Evolutionary conservation across 2,113 vertebrate species (phyloP).

Genomic region (Eurypyga helias): DNA sequence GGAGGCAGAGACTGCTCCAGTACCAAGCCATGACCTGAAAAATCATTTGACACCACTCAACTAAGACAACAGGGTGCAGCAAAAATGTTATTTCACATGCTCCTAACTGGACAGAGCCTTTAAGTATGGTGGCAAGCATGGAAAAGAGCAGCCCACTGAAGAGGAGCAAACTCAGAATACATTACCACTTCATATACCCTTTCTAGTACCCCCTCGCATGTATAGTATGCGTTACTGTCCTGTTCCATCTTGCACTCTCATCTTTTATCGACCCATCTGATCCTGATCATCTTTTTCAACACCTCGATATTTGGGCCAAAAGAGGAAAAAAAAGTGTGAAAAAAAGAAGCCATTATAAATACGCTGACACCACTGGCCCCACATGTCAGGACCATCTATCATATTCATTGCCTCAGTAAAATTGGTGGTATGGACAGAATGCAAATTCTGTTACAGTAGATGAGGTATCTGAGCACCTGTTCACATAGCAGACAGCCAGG

Average conservation of each 20-base stretch:
- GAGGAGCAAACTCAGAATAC: background rate
- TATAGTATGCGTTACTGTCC: no score
- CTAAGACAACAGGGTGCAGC: background rate
- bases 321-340: background rate
- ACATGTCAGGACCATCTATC: background rate
- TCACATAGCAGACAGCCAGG: background rate
- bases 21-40: background rate
- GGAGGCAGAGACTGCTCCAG: background rate
- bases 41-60: background rate
- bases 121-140: background rate
- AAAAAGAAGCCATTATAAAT: background rate
- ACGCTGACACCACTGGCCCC: background rate
- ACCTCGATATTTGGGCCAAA: background rate
- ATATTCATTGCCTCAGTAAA: background rate
- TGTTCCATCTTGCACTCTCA: background rate
- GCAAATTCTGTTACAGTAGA: background rate
- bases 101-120: background rate
- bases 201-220: background rate
- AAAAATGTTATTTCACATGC: background rate
- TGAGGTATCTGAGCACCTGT: background rate
- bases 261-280: background rate
- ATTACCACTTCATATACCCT: background rate
- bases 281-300: background rate
- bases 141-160: background rate
- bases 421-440: constrained; percentile 6